These are phyloP conservation scores for Gastracanthus pulcherrimus DNA, from an alignment of 2,888 invertebrate species.

Conservation along the genomic window DNA sequence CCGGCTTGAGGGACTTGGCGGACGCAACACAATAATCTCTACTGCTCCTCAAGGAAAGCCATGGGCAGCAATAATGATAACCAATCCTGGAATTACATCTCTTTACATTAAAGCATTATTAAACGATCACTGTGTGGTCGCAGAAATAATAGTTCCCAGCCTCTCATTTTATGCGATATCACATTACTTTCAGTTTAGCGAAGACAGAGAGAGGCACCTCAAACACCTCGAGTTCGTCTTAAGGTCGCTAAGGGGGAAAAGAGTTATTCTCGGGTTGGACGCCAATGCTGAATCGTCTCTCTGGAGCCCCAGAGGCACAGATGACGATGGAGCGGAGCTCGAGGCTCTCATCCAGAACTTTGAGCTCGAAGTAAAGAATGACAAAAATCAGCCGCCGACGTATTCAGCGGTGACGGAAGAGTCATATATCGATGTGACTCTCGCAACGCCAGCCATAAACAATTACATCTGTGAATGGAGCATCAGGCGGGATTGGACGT, in stretches of 20 bases:
- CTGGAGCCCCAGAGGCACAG: conserved; percentile 36
- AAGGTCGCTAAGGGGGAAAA: conserved; percentile 41
- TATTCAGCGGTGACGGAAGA: too few species aligned
- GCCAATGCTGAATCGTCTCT: conserved; percentile 33
- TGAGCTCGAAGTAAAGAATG: too few species aligned
- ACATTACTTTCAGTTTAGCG: conserved; percentile 47
- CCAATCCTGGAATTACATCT: not conserved
- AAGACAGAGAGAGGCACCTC: conserved; percentile 49
- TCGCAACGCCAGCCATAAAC: too few species aligned
- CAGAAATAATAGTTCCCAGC: conserved; percentile 33
- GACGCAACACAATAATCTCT: too few species aligned
- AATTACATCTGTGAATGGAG: too few species aligned
- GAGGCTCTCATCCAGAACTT: too few species aligned
- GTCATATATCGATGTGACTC: too few species aligned
- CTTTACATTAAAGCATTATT: conserved; percentile 40
- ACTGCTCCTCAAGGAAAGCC: too few species aligned
- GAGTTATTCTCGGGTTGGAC: conserved; percentile 40
- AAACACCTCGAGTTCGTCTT: conserved; percentile 50
- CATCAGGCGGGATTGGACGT: too few species aligned
- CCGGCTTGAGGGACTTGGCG: not conserved
- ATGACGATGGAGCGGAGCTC: too few species aligned
- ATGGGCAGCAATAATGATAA: not conserved
- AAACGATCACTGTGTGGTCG: conserved; percentile 43
- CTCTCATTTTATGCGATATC: conserved; percentile 54
- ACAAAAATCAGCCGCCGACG: too few species aligned